phyloP scores from a whole-genome alignment of 2,113 vertebrate genomes.

The Neodontobutis hainanensis region DNA sequence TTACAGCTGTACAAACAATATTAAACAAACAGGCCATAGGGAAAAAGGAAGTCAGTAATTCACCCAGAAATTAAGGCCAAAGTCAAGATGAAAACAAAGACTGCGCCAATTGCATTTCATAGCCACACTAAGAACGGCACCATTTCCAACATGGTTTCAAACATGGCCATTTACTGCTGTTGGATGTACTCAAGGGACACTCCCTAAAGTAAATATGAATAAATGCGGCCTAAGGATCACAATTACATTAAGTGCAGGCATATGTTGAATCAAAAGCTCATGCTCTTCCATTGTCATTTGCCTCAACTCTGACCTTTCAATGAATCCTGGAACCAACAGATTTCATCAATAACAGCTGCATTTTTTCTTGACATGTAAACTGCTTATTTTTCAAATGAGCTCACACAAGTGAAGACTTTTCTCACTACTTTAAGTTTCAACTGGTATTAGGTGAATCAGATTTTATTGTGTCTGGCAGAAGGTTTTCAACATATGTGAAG shows the following conservation, averaged over 20 bases:
- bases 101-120: slow-evolving; percentile 57
- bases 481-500: slow-evolving; percentile 33
- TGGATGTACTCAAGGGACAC: slow-evolving; percentile 54
- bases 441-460: slow-evolving; percentile 59
- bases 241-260: slow-evolving; percentile 81
- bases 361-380: slow-evolving; percentile 66
- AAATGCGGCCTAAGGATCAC: slow-evolving; percentile 69
- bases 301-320: slow-evolving; percentile 67
- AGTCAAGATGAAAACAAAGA: slow-evolving; percentile 61
- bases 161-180: slow-evolving; percentile 61
- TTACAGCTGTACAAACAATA: slow-evolving; percentile 80
- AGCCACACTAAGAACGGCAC: slow-evolving; percentile 36
- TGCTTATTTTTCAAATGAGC: slow-evolving; percentile 59
- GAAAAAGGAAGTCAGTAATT: slow-evolving; percentile 78
- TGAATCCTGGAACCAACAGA: slow-evolving; percentile 71
- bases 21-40: slow-evolving; percentile 71
- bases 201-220: slow-evolving; percentile 76
- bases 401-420: slow-evolving; percentile 61
- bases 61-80: slow-evolving; percentile 62
- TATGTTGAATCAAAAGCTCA: slow-evolving; percentile 70
- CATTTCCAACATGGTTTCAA: slow-evolving; percentile 59
- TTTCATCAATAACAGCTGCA: slow-evolving; percentile 73
- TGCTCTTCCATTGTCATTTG: slow-evolving; percentile 63
- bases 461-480: slow-evolving; percentile 69
- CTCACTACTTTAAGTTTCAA: slow-evolving; percentile 58